Conservation (phyloP, 2,113 vertebrate species). For the Apteryx mantelli region DNA sequence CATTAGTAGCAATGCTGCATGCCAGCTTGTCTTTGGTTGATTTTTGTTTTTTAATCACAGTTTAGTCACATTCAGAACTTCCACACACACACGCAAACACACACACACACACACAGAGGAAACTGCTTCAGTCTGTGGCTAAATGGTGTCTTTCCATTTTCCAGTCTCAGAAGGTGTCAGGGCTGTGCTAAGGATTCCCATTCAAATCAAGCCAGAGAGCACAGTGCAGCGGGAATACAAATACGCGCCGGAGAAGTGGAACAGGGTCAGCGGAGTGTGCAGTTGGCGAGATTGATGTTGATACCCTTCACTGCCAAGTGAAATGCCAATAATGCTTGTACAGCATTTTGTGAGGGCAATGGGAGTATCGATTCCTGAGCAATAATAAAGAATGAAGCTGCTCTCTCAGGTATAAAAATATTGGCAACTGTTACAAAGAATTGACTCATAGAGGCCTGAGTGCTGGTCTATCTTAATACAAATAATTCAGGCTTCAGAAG, state of each 20-base stretch:
- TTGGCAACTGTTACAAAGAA: constrained; percentile 88
- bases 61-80: not conserved
- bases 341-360: constrained; percentile 91
- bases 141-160: constrained; percentile 48
- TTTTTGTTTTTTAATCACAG: not conserved
- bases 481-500: constrained; percentile 83
- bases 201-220: constrained; percentile 59
- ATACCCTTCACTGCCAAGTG: constrained; percentile 88
- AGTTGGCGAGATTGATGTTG: constrained; percentile 85
- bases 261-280: constrained; percentile 78
- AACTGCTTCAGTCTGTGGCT: not conserved
- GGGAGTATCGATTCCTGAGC: constrained; percentile 87
- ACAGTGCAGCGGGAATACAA: constrained; percentile 70
- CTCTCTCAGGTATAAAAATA: constrained; percentile 90
- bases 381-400: constrained; percentile 89
- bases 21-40: not conserved
- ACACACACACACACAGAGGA: not conserved
- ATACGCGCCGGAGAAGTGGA: constrained; percentile 62
- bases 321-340: constrained; percentile 93
- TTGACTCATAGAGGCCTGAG: constrained; percentile 80
- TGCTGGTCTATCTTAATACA: constrained; percentile 84
- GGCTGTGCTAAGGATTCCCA: constrained; percentile 53
- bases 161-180: constrained; percentile 19
- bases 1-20: not conserved
- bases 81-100: not conserved